Base-by-base conservation (phyloP, 2,888 invertebrate species). In the Apamea anceps region DNA sequence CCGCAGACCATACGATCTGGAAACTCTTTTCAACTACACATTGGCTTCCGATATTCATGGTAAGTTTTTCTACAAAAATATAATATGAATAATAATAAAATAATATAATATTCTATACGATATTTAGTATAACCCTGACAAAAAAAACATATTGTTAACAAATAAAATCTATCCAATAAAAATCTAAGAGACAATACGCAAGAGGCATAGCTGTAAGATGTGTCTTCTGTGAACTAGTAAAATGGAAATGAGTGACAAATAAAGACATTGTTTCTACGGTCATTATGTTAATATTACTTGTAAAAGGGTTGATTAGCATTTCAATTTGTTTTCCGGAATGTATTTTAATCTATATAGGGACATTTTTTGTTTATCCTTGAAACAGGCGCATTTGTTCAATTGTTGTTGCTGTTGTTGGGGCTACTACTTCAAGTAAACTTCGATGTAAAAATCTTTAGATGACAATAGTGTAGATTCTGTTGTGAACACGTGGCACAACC, bases 171-270 rank as follows among this genome's bases (percentile, higher is more conserved):
- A 72, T n/a, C 48, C 21, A 32, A 18, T 60, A 21, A 82, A 63
- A 54, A 15, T 72, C n/a, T 42, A 7, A 48, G n/a, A 63, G n/a
- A n/a, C 67, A 68, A 68, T 63, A 65, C 10, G 32, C 68, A 25
- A 51, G 6, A 51, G n/a, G 3, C 12, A n/a, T 51, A 32, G 18
- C 25, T 32, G 15, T 12, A n/a, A 51, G 51, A 85, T 66, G 28
- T 72, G 28, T 42, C 57, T 71, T 73, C 72, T 63, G 37, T n/a
- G 54, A 79, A 77, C 57, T 73, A 74, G 79, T 76, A 68, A 75
- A 77, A 87, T 89, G 85, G 72, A 73, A 79, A 89, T 85, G 73
- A 83, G 76, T 13, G 21, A 76, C 78, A 87, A 81, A 84, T 87
- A 71, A 73, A 80, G 71, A 51, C 80, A 80, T 84, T 81, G 78